Base-by-base conservation (phyloP, 2,888 invertebrate species). In the Melieria picta region DNA sequence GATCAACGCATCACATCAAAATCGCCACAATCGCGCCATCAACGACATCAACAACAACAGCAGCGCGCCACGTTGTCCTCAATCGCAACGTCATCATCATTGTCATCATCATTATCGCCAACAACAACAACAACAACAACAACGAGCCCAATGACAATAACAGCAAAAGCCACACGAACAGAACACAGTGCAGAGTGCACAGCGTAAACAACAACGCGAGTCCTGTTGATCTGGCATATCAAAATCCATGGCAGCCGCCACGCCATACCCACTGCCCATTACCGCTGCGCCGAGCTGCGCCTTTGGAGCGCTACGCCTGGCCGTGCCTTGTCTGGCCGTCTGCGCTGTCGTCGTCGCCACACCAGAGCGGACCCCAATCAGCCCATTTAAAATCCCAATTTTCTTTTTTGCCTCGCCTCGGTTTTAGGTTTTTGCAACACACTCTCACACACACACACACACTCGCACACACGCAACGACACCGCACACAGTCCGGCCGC, bases 191-290 rank as follows among this genome's bases (percentile, higher is more conserved):
- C 30, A 2, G 30, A 30, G 30, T 30, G 30, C 30, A 30, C 30
- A 30, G 30, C 30, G 30, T 30, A 43, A 16, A 10, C 50, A 60
- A 45, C 45, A 60, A 30, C 30, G 46, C 46, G 47, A 16, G 58
- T 48, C 42, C 42, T n/a, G 10, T 42, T 67, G 67, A 60, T 67
- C 52, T 67, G 67, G 67, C 67, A 42, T 61, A 67, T 67, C 60
- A 67, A 61, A 67, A 67, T 47, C 66, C 43, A 67, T 67, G 50
- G 58, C 67, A 58, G 60, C 45, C 60, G 67, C 48, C 10, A 58
- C 58, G 66, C 48, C 56, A 45, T 66, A 66, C 48, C 66, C 58
- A 42, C 50, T 48, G 60, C 60, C 66, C 47, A 50, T 48, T 60
- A 50, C 30, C 60, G 66, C 67, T 46, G 61, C 56, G 11, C 45